Base-by-base conservation (phyloP, 2,797 vertebrate genomes). In the Orestias chungarensis region DNA sequence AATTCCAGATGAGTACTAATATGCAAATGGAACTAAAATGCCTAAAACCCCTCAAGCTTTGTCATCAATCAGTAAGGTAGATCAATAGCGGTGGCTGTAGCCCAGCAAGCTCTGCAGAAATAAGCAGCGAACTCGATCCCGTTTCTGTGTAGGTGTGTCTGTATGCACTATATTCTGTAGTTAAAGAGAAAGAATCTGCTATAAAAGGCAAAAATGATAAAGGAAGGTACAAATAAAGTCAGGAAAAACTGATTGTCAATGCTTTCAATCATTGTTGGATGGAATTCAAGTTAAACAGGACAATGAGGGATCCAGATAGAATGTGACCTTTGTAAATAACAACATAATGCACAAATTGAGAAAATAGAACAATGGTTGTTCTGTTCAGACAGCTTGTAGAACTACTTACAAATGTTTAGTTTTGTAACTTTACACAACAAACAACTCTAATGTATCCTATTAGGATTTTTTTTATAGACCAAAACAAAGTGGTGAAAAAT, bases 51-150 rank as follows among this genome's bases (percentile, higher is more conserved):
- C 69, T 83, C 72, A 82, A 78, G 65, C 55, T 46, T 73, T 73
- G 77, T 76, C 76, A 90, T 88, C 83, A 86, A 88, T 92, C 91
- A 88, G 70, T 1, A 23, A 40, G 75, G 69, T 62, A 78, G 86
- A 91, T 93, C 86, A 84, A 90, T 91, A 74, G 40, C 1, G 18
- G 55, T 47, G 6, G 61, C 81, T 71, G 78, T 68, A 78, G 78
- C 62, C 55, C 74, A 75, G 86, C 78, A 59, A 82, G 73, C 35
- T 27, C 74, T 84, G 81, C 83, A 91, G 83, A 83, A 73, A 89
- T 79, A 50, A 79, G 62, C 81, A 79, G 70, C 67, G 82, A 74
- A 69, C 65, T 38, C 38, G 46, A 57, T 55, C 50, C 49, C 50
- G 33, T 79, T 29, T 68, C 54, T 76, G 71, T 64, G 57, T 61